Percentiles rank a stretch among this genome's conserved stretches.
Evolutionary conservation across 2,113 vertebrate genomes (phyloP).

Genomic region (Elaphurus davidianus): DNA sequence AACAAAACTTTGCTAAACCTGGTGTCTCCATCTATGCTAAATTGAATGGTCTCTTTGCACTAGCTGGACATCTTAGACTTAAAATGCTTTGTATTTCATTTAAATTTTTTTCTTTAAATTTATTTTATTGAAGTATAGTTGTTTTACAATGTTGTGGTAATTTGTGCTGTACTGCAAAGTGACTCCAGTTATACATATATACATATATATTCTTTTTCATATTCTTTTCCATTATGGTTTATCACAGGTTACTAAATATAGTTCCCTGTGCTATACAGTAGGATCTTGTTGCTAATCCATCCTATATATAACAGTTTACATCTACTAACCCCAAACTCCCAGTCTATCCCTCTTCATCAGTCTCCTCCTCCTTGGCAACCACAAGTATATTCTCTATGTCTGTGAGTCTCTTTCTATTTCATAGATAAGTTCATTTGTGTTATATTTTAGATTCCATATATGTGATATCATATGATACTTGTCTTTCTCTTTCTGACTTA

Average conservation of each 20-base stretch:
- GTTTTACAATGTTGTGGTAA: background rate
- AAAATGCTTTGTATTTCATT: background rate
- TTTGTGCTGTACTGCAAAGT: background rate
- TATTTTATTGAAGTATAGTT: background rate
- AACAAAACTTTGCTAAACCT: background rate
- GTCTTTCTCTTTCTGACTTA: background rate
- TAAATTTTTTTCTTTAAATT: background rate
- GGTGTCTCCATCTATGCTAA: background rate
- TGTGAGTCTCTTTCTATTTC: background rate
- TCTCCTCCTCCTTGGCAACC: background rate
- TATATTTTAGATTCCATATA: background rate
- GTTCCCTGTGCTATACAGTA: background rate
- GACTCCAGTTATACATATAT: background rate
- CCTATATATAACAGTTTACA: background rate
- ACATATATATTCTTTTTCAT: background rate
- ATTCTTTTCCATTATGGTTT: background rate
- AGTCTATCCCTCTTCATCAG: background rate
- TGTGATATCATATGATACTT: background rate
- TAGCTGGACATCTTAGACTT: background rate
- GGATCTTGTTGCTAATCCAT: background rate
- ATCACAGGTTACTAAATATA: background rate
- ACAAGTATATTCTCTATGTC: background rate
- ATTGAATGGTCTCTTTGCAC: background rate
- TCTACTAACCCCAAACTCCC: background rate
- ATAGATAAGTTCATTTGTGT: background rate